Evolutionary conservation across 2,888 invertebrate genomes (phyloP).

Genomic region (Drosophila fungiperda): DNA sequence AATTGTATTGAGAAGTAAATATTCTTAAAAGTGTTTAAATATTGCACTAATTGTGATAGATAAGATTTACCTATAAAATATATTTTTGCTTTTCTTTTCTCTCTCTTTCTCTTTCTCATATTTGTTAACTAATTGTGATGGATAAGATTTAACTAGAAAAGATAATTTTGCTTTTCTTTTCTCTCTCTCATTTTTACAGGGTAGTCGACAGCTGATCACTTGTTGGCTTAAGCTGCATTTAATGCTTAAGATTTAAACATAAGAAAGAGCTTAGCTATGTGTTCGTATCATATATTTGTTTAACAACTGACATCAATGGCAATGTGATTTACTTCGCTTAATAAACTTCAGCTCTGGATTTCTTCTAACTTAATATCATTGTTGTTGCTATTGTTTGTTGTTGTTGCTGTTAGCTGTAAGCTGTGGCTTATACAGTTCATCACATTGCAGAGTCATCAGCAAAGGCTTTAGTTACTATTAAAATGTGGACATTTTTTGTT

Average conservation of each 20-base stretch:
- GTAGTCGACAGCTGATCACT: slow-evolving; percentile 1
- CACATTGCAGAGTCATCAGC: slow-evolving; percentile 13
- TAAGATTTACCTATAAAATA: background rate
- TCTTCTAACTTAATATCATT: background rate
- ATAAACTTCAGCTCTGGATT: slow-evolving; percentile 22
- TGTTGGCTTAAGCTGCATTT: background rate
- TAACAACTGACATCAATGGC: slow-evolving; percentile 1
- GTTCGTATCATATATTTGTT: background rate
- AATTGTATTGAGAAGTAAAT: background rate
- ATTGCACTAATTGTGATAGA: background rate
- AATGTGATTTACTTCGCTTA: slow-evolving; percentile 33
- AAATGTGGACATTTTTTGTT: too few species aligned
- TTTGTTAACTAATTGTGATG: background rate
- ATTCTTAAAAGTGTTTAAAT: background rate
- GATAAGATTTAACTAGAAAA: background rate
- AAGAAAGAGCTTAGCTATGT: background rate
- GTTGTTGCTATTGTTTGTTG: background rate
- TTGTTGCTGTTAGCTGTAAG: background rate
- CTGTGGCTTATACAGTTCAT: background rate
- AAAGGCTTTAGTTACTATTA: background rate
- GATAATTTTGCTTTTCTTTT: background rate
- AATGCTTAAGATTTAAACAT: background rate
- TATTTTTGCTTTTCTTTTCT: background rate
- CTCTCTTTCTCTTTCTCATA: background rate
- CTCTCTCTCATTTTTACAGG: slow-evolving; percentile 1